A percentile compares a stretch with the other conserved stretches of the same genome.
Evolutionary conservation across 2,888 invertebrate genomes (phyloP).

Genomic region (Thereva nobilitata): DNA sequence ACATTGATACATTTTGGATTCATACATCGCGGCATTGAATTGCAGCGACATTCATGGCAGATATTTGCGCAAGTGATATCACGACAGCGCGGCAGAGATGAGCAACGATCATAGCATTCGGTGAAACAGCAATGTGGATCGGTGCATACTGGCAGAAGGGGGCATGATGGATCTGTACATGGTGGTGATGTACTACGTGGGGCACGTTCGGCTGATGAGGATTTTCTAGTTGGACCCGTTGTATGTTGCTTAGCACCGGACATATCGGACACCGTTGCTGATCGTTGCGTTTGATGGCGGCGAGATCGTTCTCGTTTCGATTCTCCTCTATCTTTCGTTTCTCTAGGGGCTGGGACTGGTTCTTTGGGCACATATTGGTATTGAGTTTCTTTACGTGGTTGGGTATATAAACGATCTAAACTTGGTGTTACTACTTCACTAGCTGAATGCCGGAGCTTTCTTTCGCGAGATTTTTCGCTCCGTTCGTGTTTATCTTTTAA

Average conservation of each 20-base stretch:
- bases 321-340: conserved; percentile 51
- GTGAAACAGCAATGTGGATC: conserved; percentile 57
- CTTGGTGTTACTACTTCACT: conserved; percentile 55
- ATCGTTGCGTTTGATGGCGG: conserved; percentile 58
- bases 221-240: conserved; percentile 49
- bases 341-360: conserved; percentile 39
- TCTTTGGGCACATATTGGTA: conserved; percentile 57
- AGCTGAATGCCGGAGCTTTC: conserved; percentile 55
- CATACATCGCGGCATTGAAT: conserved; percentile 54
- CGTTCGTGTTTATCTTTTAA: conserved; percentile 39
- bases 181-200: conserved; percentile 54
- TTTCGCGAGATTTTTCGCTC: conserved; percentile 46
- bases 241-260: conserved; percentile 49
- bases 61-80: conserved; percentile 49
- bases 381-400: conserved; percentile 52
- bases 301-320: conserved; percentile 57
- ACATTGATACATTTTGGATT: conserved; percentile 58
- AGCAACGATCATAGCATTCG: conserved; percentile 48
- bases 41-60: conserved; percentile 56
- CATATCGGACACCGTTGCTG: conserved; percentile 58
- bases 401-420: conserved; percentile 53
- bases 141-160: conserved; percentile 56
- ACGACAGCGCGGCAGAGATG: conserved; percentile 44
- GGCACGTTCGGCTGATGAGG: conserved; percentile 56
- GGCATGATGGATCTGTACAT: conserved; percentile 58